Base-by-base conservation (phyloP, 2,797 vertebrate species). In the Bradypus variegatus region DNA sequence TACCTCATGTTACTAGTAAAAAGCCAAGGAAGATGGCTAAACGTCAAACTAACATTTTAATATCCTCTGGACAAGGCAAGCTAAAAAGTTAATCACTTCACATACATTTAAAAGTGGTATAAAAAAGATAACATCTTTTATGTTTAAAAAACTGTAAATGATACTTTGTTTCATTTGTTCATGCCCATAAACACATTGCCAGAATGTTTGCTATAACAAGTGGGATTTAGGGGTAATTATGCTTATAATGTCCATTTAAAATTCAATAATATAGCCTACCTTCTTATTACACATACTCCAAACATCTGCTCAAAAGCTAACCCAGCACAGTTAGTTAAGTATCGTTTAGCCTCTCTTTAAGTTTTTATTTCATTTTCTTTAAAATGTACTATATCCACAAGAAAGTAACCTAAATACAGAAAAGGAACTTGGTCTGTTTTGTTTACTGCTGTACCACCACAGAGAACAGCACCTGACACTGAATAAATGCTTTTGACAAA, bases 301-400 rank as follows among this genome's bases (percentile, higher is more conserved):
- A 83, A 58, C 25, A 33, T 38, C 45, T 5, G 12, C 41, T n/a
- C 53, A 27, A 85, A 88, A 86, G 48, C 64, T 81, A 84, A 45
- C 18, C 15, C 45, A 73, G 65, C 27, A 81, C 3, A 72, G 12
- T 23, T 2, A 15, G 33, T 58, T 33, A 36, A 64, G 64, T 10
- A 41, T 62, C 4, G 48, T n/a, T 77, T n/a, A 60, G 62, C 18
- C 90, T 69, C 58, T n/a, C 86, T 48, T 70, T 5, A 19, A 55
- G n/a, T 29, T 90, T 79, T 73, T 64, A 48, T 19, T 76, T 65
- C 21, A 11, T 58, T 83, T 90, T 79, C 36, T 91, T 73, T 84
- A 92, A 67, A 45, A 87, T 89, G 72, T 45, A 87, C 53, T 19
- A 62, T 13, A 88, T 64, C 8, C 23, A 11, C 12, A 78, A 78